phyloP scores from a whole-genome alignment of 2,888 invertebrate genomes.

The Cactoblastis cactorum region DNA sequence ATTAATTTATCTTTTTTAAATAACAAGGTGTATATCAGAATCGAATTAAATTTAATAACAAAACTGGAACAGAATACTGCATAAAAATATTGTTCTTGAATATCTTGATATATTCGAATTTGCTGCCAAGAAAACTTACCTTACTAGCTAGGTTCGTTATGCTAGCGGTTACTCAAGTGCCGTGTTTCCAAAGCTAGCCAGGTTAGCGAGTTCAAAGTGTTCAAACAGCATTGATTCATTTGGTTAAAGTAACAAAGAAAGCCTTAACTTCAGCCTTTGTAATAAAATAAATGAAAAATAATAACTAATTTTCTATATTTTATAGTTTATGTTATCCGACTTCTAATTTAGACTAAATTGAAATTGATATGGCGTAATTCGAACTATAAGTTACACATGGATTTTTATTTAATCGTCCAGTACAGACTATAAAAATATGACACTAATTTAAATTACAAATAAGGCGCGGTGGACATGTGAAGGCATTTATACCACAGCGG shows the following conservation, averaged over 20 bases:
- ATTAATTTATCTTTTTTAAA: no score
- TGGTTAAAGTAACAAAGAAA: not conserved
- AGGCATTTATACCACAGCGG: conserved; percentile 72
- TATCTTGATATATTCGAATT: no score
- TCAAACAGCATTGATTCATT: not conserved
- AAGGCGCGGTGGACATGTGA: conserved; percentile 55
- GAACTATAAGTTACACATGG: not conserved
- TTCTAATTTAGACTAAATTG: no score
- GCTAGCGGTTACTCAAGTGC: not conserved
- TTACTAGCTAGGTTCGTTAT: no score
- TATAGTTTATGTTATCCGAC: no score
- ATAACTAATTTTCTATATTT: no score
- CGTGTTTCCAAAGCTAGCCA: not conserved
- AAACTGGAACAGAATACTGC: no score
- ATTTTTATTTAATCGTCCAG: not conserved
- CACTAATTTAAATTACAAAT: conserved; percentile 66
- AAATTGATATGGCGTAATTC: not conserved
- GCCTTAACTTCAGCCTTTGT: not conserved
- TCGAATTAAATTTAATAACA: no score
- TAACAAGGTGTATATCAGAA: no score
- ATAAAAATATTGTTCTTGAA: no score
- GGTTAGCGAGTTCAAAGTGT: conserved; percentile 1
- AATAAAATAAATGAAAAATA: no score
- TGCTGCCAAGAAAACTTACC: no score
- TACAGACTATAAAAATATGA: conserved; percentile 52